Evolutionary conservation across 2,888 invertebrate genomes (phyloP), one percentile per base, ranked within the genome.

Genomic region (Venustoraphidia nigricollis): DNA sequence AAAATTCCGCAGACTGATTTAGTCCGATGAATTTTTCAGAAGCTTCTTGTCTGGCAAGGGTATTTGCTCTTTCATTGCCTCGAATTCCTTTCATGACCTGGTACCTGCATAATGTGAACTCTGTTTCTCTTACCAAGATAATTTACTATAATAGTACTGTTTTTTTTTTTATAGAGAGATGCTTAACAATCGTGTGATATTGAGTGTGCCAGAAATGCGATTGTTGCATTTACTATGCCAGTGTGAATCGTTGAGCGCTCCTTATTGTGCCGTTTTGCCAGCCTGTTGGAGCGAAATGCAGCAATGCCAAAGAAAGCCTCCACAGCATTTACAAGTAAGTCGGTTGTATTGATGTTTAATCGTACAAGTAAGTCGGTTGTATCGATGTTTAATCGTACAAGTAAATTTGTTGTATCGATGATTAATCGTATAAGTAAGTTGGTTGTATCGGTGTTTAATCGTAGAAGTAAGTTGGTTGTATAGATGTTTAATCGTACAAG

Each of bases 261-360:
- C 78, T 1, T 93, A 89, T 63, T 81, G 86, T 46, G 90, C 91
- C 0, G 91, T 90, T 11, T 90, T 92, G 3, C 91, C 93, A 0
- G 83, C 90, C 4, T 93, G 92, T 65, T 94, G 94, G 94, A 86
- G 83, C 54, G 92, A 93, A 64, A 76, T 93, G 58, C 89, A 92
- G 56, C 92, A 92, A 53, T 79, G 91, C 50, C 90, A 92, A 57
- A 72, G 93, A 13, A 79, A 89, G 37, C 88, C 92, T 63, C 89
- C 92, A 2, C 91, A 90, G 60, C 81, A 82, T 61, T 66, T 83
- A 47, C 81, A 80, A 59, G 45, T 43, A 17, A 27, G 27, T 27
- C 6, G 27, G 27, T 27, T 27, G 74, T 75, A 50, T 71, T 72
- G 40, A 38, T 38, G 8, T 11, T 38, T 38, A 38, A 10, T 36